phyloP scores from a whole-genome alignment of 2,888 invertebrate species.

The Melanostoma mellinum region DNA sequence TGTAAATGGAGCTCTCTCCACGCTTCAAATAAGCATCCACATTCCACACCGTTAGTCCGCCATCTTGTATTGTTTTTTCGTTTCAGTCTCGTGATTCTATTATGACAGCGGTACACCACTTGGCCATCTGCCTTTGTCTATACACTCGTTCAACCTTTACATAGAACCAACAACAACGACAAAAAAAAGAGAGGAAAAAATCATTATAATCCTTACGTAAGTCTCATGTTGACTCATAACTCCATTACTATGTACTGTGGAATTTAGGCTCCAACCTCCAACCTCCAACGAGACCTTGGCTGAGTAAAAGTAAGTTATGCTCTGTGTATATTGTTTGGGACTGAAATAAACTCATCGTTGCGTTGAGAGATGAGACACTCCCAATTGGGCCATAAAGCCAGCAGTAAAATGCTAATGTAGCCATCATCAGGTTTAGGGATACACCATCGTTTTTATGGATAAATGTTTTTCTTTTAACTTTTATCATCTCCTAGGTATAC shows the following conservation, averaged over 20 bases:
- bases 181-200: conserved; percentile 1
- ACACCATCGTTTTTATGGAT: conserved; percentile 52
- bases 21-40: conserved; percentile 1
- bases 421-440: conserved; percentile 43
- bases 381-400: conserved; percentile 50
- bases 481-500: conserved; percentile 20
- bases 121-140: background rate
- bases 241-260: conserved; percentile 43
- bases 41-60: conserved; percentile 3
- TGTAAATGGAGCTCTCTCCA: background rate
- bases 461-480: conserved; percentile 18
- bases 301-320: conserved; percentile 31
- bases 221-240: conserved; percentile 62
- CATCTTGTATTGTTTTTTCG: conserved; percentile 5
- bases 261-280: conserved; percentile 46
- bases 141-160: too few species aligned
- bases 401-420: conserved; percentile 54
- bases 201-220: conserved; percentile 56
- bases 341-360: conserved; percentile 34
- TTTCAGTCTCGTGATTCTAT: background rate
- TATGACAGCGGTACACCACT: background rate
- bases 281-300: conserved; percentile 18
- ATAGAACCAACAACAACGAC: background rate
- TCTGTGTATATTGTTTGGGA: conserved; percentile 35
- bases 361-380: conserved; percentile 24